These are phyloP conservation scores for Regulus satrapa DNA, from an alignment of 2,113 vertebrate genomes.

Conservation along the genomic window DNA sequence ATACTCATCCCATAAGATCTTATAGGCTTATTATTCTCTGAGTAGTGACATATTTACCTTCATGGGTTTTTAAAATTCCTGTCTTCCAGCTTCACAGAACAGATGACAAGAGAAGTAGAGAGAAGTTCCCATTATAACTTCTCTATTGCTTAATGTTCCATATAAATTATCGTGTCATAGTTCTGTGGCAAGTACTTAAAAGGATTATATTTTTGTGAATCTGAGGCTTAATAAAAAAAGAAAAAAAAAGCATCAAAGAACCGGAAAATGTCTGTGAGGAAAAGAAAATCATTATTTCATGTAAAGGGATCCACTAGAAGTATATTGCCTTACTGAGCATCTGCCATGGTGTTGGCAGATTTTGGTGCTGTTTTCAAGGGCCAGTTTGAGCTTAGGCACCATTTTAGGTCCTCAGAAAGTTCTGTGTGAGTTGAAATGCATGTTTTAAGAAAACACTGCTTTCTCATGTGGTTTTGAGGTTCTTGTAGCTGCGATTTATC, in stretches of 20 bases:
- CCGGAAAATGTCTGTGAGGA: neutral
- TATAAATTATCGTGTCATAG: neutral
- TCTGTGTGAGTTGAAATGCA: neutral
- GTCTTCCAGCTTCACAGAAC: neutral
- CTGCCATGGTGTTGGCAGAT: neutral
- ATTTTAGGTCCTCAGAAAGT: neutral
- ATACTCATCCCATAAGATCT: neutral
- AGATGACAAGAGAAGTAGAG: neutral
- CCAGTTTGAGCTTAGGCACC: neutral
- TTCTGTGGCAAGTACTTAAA: neutral
- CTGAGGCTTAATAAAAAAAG: neutral
- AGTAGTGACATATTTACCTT: constrained; percentile 6
- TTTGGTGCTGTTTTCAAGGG: neutral
- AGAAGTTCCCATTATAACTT: neutral
- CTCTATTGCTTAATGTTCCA: constrained; percentile 1
- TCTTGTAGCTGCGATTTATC: neutral
- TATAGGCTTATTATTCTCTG: neutral
- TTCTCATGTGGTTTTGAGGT: neutral
- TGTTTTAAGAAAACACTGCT: neutral
- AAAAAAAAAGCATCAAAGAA: neutral
- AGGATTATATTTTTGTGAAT: neutral
- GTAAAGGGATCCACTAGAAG: neutral
- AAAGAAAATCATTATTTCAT: neutral
- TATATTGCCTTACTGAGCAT: accelerated
- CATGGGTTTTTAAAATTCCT: neutral